Evolutionary conservation across 2,113 vertebrate genomes (phyloP).

Genomic region (Nibea albiflora): DNA sequence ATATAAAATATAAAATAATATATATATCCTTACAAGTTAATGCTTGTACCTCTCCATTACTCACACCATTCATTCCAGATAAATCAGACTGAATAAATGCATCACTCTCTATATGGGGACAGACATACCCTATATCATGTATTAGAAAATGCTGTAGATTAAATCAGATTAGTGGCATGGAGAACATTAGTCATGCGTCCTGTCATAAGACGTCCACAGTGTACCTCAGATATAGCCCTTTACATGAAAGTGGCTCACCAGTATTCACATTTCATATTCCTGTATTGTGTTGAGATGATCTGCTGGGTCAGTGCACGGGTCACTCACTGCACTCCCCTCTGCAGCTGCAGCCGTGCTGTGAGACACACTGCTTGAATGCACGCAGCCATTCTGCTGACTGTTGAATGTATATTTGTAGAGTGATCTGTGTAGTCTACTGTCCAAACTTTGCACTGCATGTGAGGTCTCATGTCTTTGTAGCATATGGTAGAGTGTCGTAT

Average conservation of each 20-base stretch:
- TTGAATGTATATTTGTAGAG: conserved; percentile 69
- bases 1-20: no score
- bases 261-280: not conserved
- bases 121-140: not conserved
- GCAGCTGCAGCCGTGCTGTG: conserved; percentile 44
- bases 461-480: conserved; percentile 34
- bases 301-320: conserved; percentile 22
- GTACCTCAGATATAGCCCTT: not conserved
- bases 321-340: conserved; percentile 12
- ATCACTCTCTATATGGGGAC: not conserved
- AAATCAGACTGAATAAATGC: not conserved
- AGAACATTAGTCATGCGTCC: not conserved
- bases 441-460: conserved; percentile 49
- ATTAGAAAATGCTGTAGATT: not conserved
- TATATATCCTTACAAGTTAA: not conserved
- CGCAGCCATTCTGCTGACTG: conserved; percentile 31
- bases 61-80: not conserved
- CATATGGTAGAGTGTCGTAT: conserved; percentile 2
- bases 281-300: not conserved
- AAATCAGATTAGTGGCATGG: not conserved
- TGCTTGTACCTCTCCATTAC: not conserved
- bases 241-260: not conserved
- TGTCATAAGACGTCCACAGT: not conserved
- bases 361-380: conserved; percentile 26
- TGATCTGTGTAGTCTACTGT: conserved; percentile 62